Evolutionary conservation across 2,113 vertebrate species (phyloP).

Genomic region (Dendropsophus ebraccatus): DNA sequence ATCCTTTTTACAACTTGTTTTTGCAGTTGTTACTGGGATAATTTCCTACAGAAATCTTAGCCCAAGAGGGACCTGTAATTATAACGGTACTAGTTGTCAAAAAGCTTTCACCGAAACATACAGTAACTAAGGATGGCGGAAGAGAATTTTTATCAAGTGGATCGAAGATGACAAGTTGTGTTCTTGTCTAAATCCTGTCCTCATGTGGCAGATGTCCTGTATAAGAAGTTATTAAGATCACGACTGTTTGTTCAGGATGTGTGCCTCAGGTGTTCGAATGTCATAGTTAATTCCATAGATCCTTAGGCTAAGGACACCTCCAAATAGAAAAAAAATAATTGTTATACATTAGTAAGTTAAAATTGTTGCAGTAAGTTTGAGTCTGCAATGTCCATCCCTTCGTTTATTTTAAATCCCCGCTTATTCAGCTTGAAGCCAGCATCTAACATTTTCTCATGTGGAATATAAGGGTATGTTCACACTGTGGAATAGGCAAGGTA

Average conservation of each 20-base stretch:
- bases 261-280: background rate
- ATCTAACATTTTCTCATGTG: too few species aligned
- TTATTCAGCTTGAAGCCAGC: too few species aligned
- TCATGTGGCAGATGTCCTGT: background rate
- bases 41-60: background rate
- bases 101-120: background rate
- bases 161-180: background rate
- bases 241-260: background rate
- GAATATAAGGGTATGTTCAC: too few species aligned
- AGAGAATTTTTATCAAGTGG: background rate
- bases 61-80: background rate
- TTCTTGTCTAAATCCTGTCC: background rate
- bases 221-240: background rate
- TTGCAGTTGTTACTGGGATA: background rate
- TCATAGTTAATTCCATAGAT: background rate
- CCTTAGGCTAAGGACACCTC: background rate
- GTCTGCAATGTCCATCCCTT: too few species aligned
- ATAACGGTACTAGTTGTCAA: background rate
- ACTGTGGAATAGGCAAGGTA: too few species aligned
- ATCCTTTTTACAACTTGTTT: too few species aligned
- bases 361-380: too few species aligned
- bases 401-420: too few species aligned
- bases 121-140: background rate
- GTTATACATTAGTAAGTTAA: too few species aligned
- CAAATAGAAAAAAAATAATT: too few species aligned